Percentiles rank a stretch among this genome's conserved stretches.
These are phyloP conservation scores for Parapsyche elsis DNA, from an alignment of 1,140 invertebrate species.

Conservation along the genomic window DNA sequence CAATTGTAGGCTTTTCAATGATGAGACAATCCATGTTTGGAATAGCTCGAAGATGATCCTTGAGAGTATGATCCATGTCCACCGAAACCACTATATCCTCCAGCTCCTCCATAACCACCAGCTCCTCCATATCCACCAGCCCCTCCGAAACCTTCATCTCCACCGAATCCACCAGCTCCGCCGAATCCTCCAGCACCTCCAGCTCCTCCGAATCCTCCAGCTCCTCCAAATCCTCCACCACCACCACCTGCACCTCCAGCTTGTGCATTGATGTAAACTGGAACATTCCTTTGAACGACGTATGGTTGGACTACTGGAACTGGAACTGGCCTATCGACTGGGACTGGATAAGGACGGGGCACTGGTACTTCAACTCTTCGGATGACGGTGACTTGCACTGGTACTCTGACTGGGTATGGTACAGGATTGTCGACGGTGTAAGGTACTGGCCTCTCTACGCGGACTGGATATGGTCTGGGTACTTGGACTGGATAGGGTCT, in stretches of 20 bases:
- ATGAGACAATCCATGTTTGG: no score
- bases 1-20: no score
- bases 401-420: slow-evolving; percentile 57
- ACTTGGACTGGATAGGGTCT: slow-evolving; percentile 52
- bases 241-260: background rate
- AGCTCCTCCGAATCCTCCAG: slow-evolving; percentile 36
- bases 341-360: slow-evolving; percentile 60
- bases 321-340: slow-evolving; percentile 61
- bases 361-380: slow-evolving; percentile 61
- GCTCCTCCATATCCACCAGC: slow-evolving; percentile 47
- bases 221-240: background rate
- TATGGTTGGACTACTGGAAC: slow-evolving; percentile 57
- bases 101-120: slow-evolving; percentile 44
- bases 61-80: background rate
- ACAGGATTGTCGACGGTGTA: slow-evolving; percentile 54
- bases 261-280: slow-evolving; percentile 51
- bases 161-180: slow-evolving; percentile 47
- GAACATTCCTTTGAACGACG: slow-evolving; percentile 56
- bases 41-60: no score
- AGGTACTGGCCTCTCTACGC: slow-evolving; percentile 59
- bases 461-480: slow-evolving; percentile 58
- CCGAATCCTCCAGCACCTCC: slow-evolving; percentile 42
- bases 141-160: slow-evolving; percentile 46
- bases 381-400: slow-evolving; percentile 61
- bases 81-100: slow-evolving; percentile 22